These are phyloP conservation scores for Hylyphantes graminicola DNA, from an alignment of 1,140 invertebrate species.

Conservation along the genomic window DNA sequence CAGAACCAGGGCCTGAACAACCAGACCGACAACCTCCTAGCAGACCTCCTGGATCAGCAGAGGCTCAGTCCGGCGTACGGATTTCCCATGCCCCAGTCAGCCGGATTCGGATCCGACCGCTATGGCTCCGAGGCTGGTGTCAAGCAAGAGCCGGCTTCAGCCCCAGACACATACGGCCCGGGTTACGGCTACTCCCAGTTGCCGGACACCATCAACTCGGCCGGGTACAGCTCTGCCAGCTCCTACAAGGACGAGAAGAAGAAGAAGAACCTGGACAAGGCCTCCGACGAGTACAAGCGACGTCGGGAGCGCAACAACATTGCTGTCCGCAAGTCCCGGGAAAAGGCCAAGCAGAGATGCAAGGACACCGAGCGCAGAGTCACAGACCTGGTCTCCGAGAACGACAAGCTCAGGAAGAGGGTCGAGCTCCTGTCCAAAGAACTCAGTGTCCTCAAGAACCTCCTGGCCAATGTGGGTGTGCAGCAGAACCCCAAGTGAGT, in stretches of 20 bases:
- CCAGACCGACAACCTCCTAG: neutral
- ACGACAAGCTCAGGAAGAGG: slow-evolving; percentile 90
- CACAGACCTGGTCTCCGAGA: slow-evolving; percentile 89
- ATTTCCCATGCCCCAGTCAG: slow-evolving; percentile 58
- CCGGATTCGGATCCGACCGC: slow-evolving; percentile 58
- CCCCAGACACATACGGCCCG: slow-evolving; percentile 33
- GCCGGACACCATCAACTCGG: slow-evolving; percentile 10
- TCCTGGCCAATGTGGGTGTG: slow-evolving; percentile 72
- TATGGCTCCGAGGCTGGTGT: slow-evolving; percentile 60
- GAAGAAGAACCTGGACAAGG: slow-evolving; percentile 78
- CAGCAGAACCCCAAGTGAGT: neutral
- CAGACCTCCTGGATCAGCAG: slow-evolving; percentile 32
- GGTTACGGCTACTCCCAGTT: slow-evolving; percentile 16
- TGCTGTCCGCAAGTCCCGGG: slow-evolving; percentile 93
- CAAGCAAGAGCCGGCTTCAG: slow-evolving; percentile 61
- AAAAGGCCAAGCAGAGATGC: slow-evolving; percentile 95
- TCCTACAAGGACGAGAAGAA: slow-evolving; percentile 6
- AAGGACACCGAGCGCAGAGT: slow-evolving; percentile 94
- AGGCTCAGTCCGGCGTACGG: slow-evolving; percentile 5
- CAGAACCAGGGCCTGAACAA: slow-evolving; percentile 17
- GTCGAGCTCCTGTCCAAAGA: slow-evolving; percentile 93
- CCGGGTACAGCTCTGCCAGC: neutral
- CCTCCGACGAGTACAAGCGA: slow-evolving; percentile 91
- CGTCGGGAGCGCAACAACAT: slow-evolving; percentile 96
- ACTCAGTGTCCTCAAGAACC: slow-evolving; percentile 83